Conservation (phyloP, 2,113 vertebrate genomes). For the Athene cunicularia region DNA sequence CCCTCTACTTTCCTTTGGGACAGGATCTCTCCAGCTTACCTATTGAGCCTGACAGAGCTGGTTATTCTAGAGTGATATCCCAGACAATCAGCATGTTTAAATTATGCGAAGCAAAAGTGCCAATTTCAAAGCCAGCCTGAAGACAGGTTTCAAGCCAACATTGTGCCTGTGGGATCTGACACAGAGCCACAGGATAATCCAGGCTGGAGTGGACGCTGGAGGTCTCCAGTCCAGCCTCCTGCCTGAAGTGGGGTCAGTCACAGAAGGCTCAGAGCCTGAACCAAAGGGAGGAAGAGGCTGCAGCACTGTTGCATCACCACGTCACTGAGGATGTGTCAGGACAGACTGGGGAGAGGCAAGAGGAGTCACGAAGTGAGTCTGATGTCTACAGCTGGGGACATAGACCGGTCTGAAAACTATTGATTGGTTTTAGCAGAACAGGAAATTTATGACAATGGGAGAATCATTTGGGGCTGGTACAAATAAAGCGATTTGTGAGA, state of each 20-base stretch:
- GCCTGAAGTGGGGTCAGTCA: neutral
- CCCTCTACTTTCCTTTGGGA: neutral
- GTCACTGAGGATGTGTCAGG: neutral
- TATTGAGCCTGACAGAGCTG: neutral
- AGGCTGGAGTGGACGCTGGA: fast-evolving
- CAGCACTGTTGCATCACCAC: fast-evolving
- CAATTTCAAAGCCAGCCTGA: neutral
- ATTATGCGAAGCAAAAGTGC: neutral
- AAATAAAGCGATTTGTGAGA: neutral
- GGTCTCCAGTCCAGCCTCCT: neutral
- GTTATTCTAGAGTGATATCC: neutral
- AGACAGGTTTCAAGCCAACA: neutral
- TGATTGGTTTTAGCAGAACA: neutral
- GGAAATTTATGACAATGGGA: neutral
- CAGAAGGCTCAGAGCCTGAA: neutral
- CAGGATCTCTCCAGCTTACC: neutral
- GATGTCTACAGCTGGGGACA: neutral
- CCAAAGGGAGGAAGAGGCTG: neutral
- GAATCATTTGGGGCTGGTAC: neutral
- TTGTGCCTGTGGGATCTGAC: neutral
- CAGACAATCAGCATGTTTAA: neutral
- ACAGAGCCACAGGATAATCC: neutral
- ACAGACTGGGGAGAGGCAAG: neutral
- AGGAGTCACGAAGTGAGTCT: fast-evolving
- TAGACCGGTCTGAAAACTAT: neutral